Evolutionary conservation across 2,797 vertebrate species (phyloP).

Genomic region (Epinephelus awoara): DNA sequence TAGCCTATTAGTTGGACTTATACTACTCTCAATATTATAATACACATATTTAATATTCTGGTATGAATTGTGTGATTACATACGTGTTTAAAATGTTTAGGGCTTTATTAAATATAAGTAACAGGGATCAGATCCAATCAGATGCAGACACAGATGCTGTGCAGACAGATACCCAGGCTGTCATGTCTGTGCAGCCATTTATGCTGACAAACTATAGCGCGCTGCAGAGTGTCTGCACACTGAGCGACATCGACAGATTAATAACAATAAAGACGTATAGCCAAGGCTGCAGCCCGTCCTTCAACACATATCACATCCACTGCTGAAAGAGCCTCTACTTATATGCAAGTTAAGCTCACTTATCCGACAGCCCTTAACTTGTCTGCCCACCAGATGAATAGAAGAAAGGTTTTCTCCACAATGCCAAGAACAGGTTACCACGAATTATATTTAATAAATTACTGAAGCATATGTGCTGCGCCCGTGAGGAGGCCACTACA

Average conservation of each 20-base stretch:
- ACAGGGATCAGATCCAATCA: not conserved
- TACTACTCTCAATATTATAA: not conserved
- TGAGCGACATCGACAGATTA: constrained; percentile 40
- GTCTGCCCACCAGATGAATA: not conserved
- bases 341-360: constrained; percentile 30
- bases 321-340: constrained; percentile 15
- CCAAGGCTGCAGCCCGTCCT: constrained; percentile 48
- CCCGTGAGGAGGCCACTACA: constrained; percentile 24
- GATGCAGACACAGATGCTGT: not conserved
- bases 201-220: constrained; percentile 22
- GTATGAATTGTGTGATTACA: not conserved
- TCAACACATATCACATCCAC: constrained; percentile 32
- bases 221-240: constrained; percentile 25
- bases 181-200: constrained; percentile 12
- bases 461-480: constrained; percentile 12
- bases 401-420: not conserved
- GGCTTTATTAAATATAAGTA: not conserved
- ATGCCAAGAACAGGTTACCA: not conserved
- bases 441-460: not conserved
- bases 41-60: not conserved
- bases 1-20: no score
- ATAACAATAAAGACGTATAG: constrained; percentile 45
- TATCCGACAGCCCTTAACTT: constrained; percentile 36
- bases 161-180: not conserved
- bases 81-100: not conserved